Evolutionary conservation across 1,140 invertebrate species (phyloP).

Genomic region (Cotesia chilonis): DNA sequence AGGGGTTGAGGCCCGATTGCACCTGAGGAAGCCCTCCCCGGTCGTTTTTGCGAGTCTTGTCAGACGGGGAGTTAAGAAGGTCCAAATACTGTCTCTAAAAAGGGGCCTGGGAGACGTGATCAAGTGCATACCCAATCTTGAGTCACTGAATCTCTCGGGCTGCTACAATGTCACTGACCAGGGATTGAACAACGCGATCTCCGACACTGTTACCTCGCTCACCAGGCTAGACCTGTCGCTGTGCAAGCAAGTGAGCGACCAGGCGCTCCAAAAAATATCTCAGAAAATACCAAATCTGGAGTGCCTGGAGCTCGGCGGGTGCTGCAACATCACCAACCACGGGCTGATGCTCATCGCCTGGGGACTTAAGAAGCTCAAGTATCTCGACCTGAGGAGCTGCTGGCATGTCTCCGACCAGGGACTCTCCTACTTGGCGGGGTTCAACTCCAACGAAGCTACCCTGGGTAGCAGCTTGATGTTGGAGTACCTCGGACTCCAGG

Average conservation of each 20-base stretch:
- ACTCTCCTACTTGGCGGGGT: slow-evolving; percentile 84
- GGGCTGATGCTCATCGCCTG: slow-evolving; percentile 86
- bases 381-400: slow-evolving; percentile 88
- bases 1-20: slow-evolving; percentile 89
- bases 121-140: slow-evolving; percentile 83
- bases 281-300: slow-evolving; percentile 88
- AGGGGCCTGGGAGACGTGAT: slow-evolving; percentile 88
- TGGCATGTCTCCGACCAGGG: slow-evolving; percentile 91
- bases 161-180: slow-evolving; percentile 90
- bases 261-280: slow-evolving; percentile 82
- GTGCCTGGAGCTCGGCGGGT: slow-evolving; percentile 88
- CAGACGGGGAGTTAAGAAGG: slow-evolving; percentile 83
- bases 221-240: slow-evolving; percentile 86
- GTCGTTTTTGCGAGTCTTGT: slow-evolving; percentile 87
- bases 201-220: slow-evolving; percentile 76
- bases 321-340: slow-evolving; percentile 88
- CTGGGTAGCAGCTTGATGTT: slow-evolving; percentile 76
- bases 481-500: slow-evolving; percentile 88
- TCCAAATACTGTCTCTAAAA: slow-evolving; percentile 88
- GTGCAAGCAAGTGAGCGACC: slow-evolving; percentile 94
- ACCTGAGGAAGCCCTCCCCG: slow-evolving; percentile 83
- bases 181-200: slow-evolving; percentile 83
- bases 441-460: slow-evolving; percentile 67
- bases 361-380: slow-evolving; percentile 83
- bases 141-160: slow-evolving; percentile 88